phyloP scores from a whole-genome alignment of 2,888 invertebrate species.

The Cheilosia vulpina region DNA sequence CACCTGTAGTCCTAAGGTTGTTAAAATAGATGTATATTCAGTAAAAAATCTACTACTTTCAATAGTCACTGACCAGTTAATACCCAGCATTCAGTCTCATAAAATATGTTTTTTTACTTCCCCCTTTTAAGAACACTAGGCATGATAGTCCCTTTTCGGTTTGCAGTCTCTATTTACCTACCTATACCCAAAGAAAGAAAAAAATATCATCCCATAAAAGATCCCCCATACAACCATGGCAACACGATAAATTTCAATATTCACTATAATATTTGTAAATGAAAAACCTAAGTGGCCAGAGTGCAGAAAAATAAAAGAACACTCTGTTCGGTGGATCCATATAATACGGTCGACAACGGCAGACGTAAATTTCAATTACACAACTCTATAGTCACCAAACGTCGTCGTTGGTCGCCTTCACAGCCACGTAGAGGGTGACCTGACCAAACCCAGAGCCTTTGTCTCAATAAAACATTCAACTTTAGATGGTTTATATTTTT shows the following conservation, averaged over 20 bases:
- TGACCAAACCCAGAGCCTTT: slow-evolving; percentile 28
- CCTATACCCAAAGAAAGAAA: neutral
- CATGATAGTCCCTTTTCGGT: neutral
- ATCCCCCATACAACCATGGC: neutral
- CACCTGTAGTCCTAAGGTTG: too few species aligned
- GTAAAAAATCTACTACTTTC: too few species aligned
- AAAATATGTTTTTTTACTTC: neutral
- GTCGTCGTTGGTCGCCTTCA: slow-evolving; percentile 19
- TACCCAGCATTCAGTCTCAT: too few species aligned
- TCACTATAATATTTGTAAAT: slow-evolving; percentile 43
- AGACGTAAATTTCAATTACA: slow-evolving; percentile 72
- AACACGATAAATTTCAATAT: slow-evolving; percentile 64
- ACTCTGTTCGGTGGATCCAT: neutral
- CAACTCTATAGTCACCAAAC: slow-evolving; percentile 14
- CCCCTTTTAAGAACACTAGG: neutral
- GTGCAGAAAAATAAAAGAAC: slow-evolving; percentile 50
- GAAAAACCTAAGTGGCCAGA: slow-evolving; percentile 55
- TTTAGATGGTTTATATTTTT: slow-evolving; percentile 37
- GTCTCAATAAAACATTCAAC: slow-evolving; percentile 68
- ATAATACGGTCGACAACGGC: slow-evolving; percentile 9
- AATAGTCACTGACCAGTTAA: too few species aligned
- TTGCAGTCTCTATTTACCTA: neutral
- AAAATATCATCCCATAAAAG: slow-evolving; percentile 3
- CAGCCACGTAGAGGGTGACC: slow-evolving; percentile 18
- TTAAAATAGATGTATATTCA: too few species aligned